Base-by-base conservation (phyloP, 2,113 vertebrate genomes). In the Pterocles burchelli region DNA sequence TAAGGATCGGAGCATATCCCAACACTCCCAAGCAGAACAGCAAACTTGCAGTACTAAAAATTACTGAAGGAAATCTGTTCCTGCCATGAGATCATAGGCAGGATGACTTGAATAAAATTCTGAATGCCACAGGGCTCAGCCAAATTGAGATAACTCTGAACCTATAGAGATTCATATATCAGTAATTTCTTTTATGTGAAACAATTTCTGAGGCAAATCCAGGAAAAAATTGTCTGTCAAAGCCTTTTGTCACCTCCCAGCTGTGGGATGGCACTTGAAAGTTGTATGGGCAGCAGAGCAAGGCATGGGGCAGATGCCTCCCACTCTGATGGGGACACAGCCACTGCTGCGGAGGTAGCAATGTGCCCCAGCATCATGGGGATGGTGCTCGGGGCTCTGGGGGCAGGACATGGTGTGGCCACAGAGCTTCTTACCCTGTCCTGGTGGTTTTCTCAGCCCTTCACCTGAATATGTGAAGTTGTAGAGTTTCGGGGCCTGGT, bases 341-440 rank as follows among this genome's bases (percentile, higher is more conserved):
- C 25, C 45, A 6, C 62, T 55, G 71, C 62, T 68, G 17, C 1
- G 2, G 46, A 36, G 29, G 34, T 10, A 21, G 19, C 18, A 17
- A 28, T 0, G 1, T 41, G 41, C 9, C 11, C 25, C 9, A 12
- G 18, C 26, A 59, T 28, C 7, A 11, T 26, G 24, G 16, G 48
- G 9, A 12, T 51, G 36, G 16, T 21, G 6, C 52, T 58, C 0
- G 4, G 51, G 29, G 2, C 19, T 36, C 52, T 38, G 15, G 4
- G 13, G n/a, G 13, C 20, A 28, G 31, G 4, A 28, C 0, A 4
- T 31, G n/a, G 6, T 48, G 34, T 13, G 48, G 24, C 21, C 55
- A 5, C 11, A 17, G 22, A 18, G 31, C 34, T 61, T 51, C 43
- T 61, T 12, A 7, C 28, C 24, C 29, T 51, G 14, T 43, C 24